These are phyloP conservation scores for Cynoglossus semilaevis DNA, from an alignment of 2,113 vertebrate genomes.

Conservation along the genomic window DNA sequence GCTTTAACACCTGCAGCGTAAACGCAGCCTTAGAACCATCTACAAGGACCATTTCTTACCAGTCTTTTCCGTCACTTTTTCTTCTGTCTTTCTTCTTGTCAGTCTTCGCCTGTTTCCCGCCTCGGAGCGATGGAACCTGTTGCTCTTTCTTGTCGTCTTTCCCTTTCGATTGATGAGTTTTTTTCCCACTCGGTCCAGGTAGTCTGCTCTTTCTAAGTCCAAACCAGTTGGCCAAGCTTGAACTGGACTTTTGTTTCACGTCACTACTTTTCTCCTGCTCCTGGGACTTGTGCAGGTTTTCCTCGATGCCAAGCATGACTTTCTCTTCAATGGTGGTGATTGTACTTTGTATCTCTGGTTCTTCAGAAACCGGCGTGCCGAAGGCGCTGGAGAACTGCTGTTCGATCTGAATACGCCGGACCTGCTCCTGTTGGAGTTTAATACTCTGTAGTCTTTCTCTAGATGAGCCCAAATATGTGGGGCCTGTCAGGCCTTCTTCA, in stretches of 20 bases:
- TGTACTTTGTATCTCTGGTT: slow-evolving; percentile 74
- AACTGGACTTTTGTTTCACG: slow-evolving; percentile 79
- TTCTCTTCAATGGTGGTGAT: slow-evolving; percentile 90
- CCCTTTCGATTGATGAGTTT: slow-evolving; percentile 77
- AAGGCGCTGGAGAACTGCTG: slow-evolving; percentile 74
- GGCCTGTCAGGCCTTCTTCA: slow-evolving; percentile 64
- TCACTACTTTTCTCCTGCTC: slow-evolving; percentile 79
- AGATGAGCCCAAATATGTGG: slow-evolving; percentile 61
- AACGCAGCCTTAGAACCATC: too few species aligned
- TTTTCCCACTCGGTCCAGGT: slow-evolving; percentile 84
- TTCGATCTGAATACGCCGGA: slow-evolving; percentile 68
- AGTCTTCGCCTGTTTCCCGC: slow-evolving; percentile 81
- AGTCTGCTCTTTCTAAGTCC: slow-evolving; percentile 89
- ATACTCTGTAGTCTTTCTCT: slow-evolving; percentile 71
- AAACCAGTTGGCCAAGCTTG: slow-evolving; percentile 90
- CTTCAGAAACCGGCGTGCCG: slow-evolving; percentile 82
- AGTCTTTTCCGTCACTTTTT: slow-evolving; percentile 79
- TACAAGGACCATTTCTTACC: slow-evolving; percentile 65
- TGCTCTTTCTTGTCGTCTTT: slow-evolving; percentile 86
- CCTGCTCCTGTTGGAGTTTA: slow-evolving; percentile 72
- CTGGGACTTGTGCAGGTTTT: slow-evolving; percentile 89
- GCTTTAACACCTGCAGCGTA: too few species aligned
- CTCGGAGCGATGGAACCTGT: slow-evolving; percentile 80
- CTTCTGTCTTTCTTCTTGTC: slow-evolving; percentile 87
- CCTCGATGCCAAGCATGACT: slow-evolving; percentile 93